These are phyloP conservation scores for Oryzias sinensis DNA, from an alignment of 2,797 vertebrate species.

Conservation along the genomic window DNA sequence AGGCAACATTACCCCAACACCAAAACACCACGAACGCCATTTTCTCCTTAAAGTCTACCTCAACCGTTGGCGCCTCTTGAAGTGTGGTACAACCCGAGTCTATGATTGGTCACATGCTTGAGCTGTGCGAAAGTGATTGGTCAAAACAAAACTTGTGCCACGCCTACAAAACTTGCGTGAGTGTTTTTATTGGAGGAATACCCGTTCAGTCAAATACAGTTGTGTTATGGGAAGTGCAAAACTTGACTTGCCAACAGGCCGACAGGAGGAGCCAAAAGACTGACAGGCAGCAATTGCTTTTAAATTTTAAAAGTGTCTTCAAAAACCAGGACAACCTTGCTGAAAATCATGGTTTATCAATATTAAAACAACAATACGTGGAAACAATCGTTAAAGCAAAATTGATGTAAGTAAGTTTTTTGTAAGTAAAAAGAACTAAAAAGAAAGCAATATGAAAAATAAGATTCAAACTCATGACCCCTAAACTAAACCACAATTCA, in stretches of 20 bases:
- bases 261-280: neutral
- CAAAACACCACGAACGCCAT: conserved; percentile 64
- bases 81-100: conserved; percentile 24
- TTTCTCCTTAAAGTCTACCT: conserved; percentile 49
- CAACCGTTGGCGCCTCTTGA: conserved; percentile 77
- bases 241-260: no score
- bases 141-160: neutral
- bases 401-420: no score
- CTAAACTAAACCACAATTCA: no score
- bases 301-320: conserved; percentile 45
- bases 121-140: conserved; percentile 35
- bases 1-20: neutral
- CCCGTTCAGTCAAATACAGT: conserved; percentile 23
- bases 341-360: no score
- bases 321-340: no score
- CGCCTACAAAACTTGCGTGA: neutral
- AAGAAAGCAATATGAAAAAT: no score
- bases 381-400: no score
- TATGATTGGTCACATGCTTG: conserved; percentile 41
- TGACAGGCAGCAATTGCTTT: conserved; percentile 17
- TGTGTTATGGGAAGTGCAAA: no score
- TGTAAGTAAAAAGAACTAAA: no score
- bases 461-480: no score
- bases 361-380: no score
- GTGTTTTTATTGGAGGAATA: conserved; percentile 37